A percentile compares a stretch with the other conserved stretches of the same genome.
Evolutionary conservation across 2,113 vertebrate genomes (phyloP).

Genomic region (Coturnix japonica): DNA sequence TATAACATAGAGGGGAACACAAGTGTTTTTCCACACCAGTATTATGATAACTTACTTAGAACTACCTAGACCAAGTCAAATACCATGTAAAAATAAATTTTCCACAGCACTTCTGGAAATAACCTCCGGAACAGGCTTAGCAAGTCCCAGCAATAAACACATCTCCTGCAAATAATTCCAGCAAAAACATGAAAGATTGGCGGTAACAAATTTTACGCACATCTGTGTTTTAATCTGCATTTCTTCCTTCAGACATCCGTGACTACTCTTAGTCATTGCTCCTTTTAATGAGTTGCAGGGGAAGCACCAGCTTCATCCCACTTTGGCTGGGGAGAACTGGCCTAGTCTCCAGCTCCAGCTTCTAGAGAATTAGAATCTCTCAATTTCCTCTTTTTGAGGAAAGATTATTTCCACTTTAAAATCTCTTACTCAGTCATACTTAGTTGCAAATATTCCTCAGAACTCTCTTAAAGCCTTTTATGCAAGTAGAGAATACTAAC

Average conservation of each 20-base stretch:
- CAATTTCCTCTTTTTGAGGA: neutral
- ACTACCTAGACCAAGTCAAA: neutral
- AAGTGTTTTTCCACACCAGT: neutral
- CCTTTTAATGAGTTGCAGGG: neutral
- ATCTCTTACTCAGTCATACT: neutral
- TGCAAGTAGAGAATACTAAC: neutral
- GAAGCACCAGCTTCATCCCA: neutral
- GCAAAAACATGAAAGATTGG: neutral
- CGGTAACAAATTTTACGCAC: neutral
- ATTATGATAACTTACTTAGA: neutral
- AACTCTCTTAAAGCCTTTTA: neutral
- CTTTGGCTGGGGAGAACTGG: too few relatives aligned
- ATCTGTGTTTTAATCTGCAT: neutral
- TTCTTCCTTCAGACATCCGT: neutral
- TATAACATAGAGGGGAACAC: neutral
- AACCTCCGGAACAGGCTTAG: neutral
- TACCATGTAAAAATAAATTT: neutral
- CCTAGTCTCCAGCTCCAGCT: neutral
- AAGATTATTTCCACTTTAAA: neutral
- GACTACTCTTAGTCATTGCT: neutral
- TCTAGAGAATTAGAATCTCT: neutral
- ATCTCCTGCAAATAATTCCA: neutral
- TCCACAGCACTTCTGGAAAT: neutral
- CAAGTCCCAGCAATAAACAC: neutral
- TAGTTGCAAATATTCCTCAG: neutral